Conservation (phyloP, 2,888 invertebrate genomes). For the Lacanobia oleracea region DNA sequence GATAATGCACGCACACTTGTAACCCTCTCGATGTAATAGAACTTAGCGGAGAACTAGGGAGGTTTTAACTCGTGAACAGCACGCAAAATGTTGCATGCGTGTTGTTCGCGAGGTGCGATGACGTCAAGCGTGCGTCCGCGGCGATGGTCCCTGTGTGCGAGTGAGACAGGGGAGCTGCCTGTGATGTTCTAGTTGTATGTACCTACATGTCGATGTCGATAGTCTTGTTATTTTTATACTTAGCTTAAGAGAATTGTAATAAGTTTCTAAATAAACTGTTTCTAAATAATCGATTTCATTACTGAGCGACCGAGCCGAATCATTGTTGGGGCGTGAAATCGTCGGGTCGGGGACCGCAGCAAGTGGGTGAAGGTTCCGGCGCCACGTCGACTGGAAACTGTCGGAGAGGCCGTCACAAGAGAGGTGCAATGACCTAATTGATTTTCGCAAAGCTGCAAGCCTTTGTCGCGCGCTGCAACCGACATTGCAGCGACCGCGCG, state of each 20-base stretch:
- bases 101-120: neutral
- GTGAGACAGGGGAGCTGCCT: constrained; percentile 60
- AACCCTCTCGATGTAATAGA: neutral
- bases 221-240: constrained; percentile 86
- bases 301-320: constrained; percentile 76
- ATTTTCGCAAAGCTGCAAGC: constrained; percentile 63
- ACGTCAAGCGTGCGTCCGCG: constrained; percentile 11
- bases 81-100: neutral
- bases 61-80: neutral
- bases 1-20: constrained; percentile 13
- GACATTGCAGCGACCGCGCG: constrained; percentile 17
- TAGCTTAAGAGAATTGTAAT: constrained; percentile 80
- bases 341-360: constrained; percentile 77
- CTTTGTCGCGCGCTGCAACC: constrained; percentile 43
- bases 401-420: constrained; percentile 69
- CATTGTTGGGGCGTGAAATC: constrained; percentile 81
- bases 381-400: constrained; percentile 78
- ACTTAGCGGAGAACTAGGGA: neutral
- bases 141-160: constrained; percentile 29
- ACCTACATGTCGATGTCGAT: constrained; percentile 67
- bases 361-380: constrained; percentile 85
- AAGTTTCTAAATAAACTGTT: constrained; percentile 89
- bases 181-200: constrained; percentile 80
- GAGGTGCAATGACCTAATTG: constrained; percentile 77
- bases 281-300: constrained; percentile 85